A percentile compares a stretch with the other conserved stretches of the same genome.
Conservation (phyloP, 2,797 vertebrate species). For the Enteromius viviparus region DNA sequence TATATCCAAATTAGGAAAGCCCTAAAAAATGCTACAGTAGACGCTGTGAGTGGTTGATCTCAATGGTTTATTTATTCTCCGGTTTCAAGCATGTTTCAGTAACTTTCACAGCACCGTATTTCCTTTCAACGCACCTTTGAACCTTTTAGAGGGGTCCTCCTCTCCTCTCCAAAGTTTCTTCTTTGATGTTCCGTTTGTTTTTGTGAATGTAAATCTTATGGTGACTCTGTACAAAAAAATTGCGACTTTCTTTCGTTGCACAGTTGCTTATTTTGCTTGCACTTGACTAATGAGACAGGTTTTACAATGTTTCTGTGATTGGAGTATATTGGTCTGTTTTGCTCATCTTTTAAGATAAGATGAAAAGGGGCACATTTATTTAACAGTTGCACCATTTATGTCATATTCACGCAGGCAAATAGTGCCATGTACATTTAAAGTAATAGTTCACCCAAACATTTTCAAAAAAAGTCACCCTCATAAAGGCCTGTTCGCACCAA, state of each 20-base stretch:
- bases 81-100: slow-evolving; percentile 23
- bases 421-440: neutral
- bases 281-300: neutral
- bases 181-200: slow-evolving; percentile 7
- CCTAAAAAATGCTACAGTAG: slow-evolving; percentile 11
- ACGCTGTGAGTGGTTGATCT: slow-evolving; percentile 38
- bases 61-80: slow-evolving; percentile 35
- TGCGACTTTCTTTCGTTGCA: neutral
- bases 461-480: neutral
- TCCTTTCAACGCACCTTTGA: slow-evolving; percentile 6
- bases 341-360: neutral
- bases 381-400: neutral
- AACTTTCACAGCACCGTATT: slow-evolving; percentile 11
- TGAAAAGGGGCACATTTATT: neutral
- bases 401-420: neutral
- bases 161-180: neutral
- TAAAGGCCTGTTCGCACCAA: neutral
- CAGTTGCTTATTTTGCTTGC: neutral
- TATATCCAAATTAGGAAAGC: slow-evolving; percentile 28
- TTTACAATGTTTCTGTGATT: neutral
- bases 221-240: neutral
- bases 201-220: neutral
- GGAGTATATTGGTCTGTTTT: neutral
- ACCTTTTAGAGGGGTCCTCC: slow-evolving; percentile 10
- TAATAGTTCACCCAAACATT: neutral